Evolutionary conservation across 2,888 invertebrate species (phyloP), one percentile per base, ranked within the genome.

Genomic region (Synergus japonicus): DNA sequence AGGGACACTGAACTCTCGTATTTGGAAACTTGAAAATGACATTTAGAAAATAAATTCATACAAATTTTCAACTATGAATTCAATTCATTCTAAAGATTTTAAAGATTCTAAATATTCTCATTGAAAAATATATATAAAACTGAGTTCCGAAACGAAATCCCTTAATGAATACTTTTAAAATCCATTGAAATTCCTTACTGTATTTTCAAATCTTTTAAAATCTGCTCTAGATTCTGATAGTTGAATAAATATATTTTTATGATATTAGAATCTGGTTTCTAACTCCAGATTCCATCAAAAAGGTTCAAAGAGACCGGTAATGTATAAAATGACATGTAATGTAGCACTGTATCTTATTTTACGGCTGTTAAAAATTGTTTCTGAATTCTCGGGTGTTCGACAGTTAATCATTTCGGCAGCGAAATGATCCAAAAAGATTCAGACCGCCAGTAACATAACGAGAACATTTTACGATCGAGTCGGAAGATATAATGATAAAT

Each of bases 1-100:
- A 18, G 44, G 46, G 46, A 67, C 22, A 43, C 67, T 46, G 46
- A 46, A 46, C 46, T 67, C 46, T 67, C 67, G 67, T 46, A 67
- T 22, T 67, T 67, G 13, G 22, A 67, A 46, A 67, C 29, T 67
- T 15, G 7, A 67, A 46, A 7, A 18, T 12, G 13, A 22, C 67
- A 67, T 49, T 49, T 4, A 37, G 37, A 37, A 65, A 65, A 41
- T 41, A 65, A 13, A 65, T 65, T 41, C 37, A 65, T 41, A n/a
- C 37, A 64, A 37, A 65, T 41, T 65, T 65, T 43, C 41, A 65
- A 65, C 37, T 0, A 37, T 37, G 37, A 37, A 65, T 65, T 0
- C 29, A 65, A 41, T 65, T 58, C 18, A 58, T 13, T n/a, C 58
- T 49, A 49, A 49, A 49, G 22, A 29, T 29, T 29, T 2, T 29